Conservation (phyloP, 2,113 vertebrate species). For the Aphelocoma coerulescens region DNA sequence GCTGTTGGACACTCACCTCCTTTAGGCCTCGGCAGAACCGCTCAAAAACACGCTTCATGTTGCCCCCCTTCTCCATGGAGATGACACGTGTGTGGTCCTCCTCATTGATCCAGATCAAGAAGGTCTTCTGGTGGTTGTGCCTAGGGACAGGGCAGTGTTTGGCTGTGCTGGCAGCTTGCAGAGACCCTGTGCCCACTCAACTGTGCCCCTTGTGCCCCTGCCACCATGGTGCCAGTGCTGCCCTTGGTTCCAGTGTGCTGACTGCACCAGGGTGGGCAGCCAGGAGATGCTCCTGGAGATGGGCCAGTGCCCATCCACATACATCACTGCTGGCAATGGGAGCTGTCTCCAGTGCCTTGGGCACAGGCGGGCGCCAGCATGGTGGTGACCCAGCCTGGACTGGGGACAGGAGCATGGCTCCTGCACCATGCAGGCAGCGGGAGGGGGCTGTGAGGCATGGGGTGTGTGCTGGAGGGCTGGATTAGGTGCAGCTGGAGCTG, state of each 20-base stretch:
- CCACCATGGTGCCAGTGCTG: not conserved
- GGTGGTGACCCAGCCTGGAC: not conserved
- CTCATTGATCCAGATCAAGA: constrained; percentile 84
- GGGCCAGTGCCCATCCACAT: not conserved
- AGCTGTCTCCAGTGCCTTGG: not conserved
- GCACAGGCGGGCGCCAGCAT: rapidly evolving
- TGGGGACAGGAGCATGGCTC: not conserved
- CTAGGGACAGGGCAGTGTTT: constrained; percentile 33
- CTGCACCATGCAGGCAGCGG: rapidly evolving
- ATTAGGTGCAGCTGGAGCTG: not conserved
- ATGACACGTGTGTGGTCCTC: constrained; percentile 84
- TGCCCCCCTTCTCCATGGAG: constrained; percentile 90
- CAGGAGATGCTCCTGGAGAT: not conserved
- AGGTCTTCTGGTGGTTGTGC: constrained; percentile 86
- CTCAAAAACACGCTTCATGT: constrained; percentile 97
- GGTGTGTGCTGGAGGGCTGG: not conserved
- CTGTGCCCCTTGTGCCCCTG: not conserved
- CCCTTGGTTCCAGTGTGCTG: rapidly evolving
- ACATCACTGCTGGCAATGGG: rapidly evolving
- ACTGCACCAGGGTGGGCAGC: not conserved
- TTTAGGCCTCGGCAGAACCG: constrained; percentile 91
- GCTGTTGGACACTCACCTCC: constrained; percentile 70
- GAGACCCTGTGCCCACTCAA: not conserved
- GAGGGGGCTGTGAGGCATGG: not conserved
- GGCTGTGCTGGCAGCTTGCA: not conserved